phyloP scores from a whole-genome alignment of 1,140 invertebrate species.

The Saxidomus purpurata region DNA sequence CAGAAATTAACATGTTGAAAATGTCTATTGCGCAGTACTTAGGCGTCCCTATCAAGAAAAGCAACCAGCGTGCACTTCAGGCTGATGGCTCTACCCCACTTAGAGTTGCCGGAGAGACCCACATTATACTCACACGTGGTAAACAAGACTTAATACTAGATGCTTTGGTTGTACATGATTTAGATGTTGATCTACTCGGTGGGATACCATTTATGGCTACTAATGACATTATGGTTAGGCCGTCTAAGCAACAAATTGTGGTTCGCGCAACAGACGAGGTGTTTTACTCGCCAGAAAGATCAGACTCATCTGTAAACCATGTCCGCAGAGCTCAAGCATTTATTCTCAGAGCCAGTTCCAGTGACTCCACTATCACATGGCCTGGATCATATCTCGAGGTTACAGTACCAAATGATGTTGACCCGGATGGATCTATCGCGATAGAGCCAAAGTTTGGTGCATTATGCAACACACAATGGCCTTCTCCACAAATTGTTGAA shows the following conservation, averaged over 20 bases:
- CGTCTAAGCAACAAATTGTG: background rate
- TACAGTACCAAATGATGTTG: conserved; percentile 33
- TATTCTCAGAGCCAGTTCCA: too few relatives aligned
- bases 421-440: conserved; percentile 27
- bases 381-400: conserved; percentile 65
- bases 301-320: background rate
- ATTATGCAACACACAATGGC: background rate
- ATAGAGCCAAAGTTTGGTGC: conserved; percentile 23
- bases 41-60: background rate
- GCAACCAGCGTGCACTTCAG: conserved; percentile 54
- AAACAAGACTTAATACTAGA: conserved; percentile 44
- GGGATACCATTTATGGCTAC: conserved; percentile 49
- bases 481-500: conserved; percentile 2
- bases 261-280: background rate
- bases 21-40: background rate
- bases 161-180: conserved; percentile 59
- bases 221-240: conserved; percentile 1
- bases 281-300: background rate
- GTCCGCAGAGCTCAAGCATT: conserved; percentile 18
- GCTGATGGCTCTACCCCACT: conserved; percentile 60
- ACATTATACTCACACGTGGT: conserved; percentile 16
- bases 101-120: conserved; percentile 55
- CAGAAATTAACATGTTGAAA: conserved; percentile 36
- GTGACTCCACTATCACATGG: conserved; percentile 53
- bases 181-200: conserved; percentile 60